Evolutionary conservation across 2,113 vertebrate species (phyloP), one percentile per base, ranked within the genome.

Genomic region (Prinia subflava): DNA sequence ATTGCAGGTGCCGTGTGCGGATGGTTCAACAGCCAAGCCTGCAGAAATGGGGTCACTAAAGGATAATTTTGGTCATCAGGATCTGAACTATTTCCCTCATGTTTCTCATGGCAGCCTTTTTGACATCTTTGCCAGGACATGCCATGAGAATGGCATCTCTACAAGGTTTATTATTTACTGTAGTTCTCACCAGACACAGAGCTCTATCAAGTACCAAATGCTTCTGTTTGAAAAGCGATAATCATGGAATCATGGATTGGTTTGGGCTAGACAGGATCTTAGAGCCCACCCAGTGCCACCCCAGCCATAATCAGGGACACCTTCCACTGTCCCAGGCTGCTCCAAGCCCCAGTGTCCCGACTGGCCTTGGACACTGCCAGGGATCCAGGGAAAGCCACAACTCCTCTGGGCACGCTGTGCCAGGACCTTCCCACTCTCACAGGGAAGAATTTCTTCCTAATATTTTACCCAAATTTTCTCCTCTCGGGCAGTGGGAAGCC

Each of bases 121-220:
- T 20, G 11, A 28, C 10, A 23, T 44, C 68, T 20, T 59, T 59
- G 44, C 7, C 68, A 73, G 18, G 31, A 23, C 25, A 15, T 33
- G 25, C 31, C 0, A 0, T 24, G 37, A 33, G 15, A 59, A 33
- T 46, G 52, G 37, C 46, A 46, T 7, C 19, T 52, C 39, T 46
- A 24, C 5, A 3, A 12, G 11, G 13, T 42, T 67, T 25, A 33
- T 17, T 15, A 23, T 39, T 68, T 56, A 24, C 42, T 18, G 10
- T 50, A 3, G 28, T 13, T 91, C 33, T 77, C 47, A 35, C 19
- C n/a, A n/a, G 11, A 15, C 12, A n/a, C 0, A 0, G 31, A 85
- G 4, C 6, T 47, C 17, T 15, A n/a, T 30, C 24, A 33, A 68
- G 11, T 41, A 50, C 49, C 25, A 69, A 39, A 56, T 56, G 19